Evolutionary conservation across 2,797 vertebrate species (phyloP).

Genomic region (Nothura maculosa): DNA sequence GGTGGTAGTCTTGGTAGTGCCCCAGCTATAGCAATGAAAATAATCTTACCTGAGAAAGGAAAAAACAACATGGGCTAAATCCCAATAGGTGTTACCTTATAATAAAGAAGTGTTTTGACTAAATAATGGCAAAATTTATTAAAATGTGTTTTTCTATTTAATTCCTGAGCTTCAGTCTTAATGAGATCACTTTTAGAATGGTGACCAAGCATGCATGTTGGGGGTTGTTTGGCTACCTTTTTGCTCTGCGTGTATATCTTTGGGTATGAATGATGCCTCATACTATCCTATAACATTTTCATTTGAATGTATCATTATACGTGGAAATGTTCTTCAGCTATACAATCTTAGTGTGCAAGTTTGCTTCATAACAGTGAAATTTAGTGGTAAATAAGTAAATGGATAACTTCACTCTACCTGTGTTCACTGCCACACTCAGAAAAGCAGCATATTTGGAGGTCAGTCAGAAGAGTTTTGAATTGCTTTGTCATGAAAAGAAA

Average conservation of each 20-base stretch:
- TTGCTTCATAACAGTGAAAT: constrained; percentile 20
- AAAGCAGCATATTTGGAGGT: not conserved
- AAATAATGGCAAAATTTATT: not conserved
- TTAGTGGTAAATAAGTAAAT: not conserved
- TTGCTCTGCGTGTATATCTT: not conserved
- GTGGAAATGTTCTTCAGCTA: not conserved
- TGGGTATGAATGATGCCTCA: not conserved
- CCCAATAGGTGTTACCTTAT: not conserved
- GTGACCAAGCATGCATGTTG: not conserved
- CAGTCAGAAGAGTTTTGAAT: not conserved
- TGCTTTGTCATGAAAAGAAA: not conserved
- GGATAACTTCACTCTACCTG: not conserved
- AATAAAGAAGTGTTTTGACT: not conserved
- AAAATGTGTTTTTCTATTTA: not conserved
- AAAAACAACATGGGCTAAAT: not conserved
- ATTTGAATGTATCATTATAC: not conserved
- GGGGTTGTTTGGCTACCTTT: not conserved
- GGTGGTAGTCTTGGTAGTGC: not conserved
- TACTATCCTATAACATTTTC: constrained; percentile 2
- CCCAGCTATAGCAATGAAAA: not conserved
- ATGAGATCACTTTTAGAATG: not conserved
- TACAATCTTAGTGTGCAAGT: not conserved
- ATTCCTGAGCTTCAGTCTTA: not conserved
- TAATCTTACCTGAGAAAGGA: not conserved
- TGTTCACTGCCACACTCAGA: not conserved